Percentiles rank a stretch among this genome's conserved stretches.
phyloP scores from a whole-genome alignment of 2,797 vertebrate species.

The Neopelma chrysocephalum region DNA sequence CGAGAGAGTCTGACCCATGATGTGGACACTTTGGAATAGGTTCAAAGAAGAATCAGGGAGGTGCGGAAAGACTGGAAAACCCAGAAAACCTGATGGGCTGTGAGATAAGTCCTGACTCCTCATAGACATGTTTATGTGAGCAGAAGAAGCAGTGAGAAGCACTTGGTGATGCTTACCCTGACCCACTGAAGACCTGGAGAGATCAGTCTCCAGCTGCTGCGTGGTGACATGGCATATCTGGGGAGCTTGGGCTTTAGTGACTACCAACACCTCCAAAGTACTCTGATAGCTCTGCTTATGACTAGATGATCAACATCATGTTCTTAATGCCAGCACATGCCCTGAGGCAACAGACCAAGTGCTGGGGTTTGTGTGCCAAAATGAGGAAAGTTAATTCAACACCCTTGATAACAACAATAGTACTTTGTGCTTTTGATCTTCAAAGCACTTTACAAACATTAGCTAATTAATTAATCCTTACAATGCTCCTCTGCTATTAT shows the following conservation, averaged over 20 bases:
- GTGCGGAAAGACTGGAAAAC: neutral
- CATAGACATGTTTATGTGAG: neutral
- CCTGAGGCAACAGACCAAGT: slow-evolving; percentile 32
- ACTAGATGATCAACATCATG: neutral
- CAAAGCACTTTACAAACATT: slow-evolving; percentile 66
- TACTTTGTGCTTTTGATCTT: slow-evolving; percentile 61
- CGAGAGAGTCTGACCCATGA: neutral
- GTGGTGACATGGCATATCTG: neutral
- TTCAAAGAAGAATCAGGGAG: neutral
- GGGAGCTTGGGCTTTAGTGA: neutral
- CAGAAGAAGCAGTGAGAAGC: neutral
- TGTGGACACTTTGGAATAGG: fast-evolving
- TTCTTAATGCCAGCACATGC: slow-evolving; percentile 22
- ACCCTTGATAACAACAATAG: slow-evolving; percentile 60
- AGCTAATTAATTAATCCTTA: slow-evolving; percentile 70
- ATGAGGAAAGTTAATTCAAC: slow-evolving; percentile 62
- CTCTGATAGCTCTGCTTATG: neutral
- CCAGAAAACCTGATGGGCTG: neutral
- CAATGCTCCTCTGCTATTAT: slow-evolving; percentile 54
- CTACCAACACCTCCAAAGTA: neutral
- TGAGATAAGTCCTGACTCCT: neutral
- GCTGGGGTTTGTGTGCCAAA: slow-evolving; percentile 47
- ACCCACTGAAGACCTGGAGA: neutral
- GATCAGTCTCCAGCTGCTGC: neutral
- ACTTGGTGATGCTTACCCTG: neutral